Percentiles rank a stretch among this genome's conserved stretches.
These are phyloP conservation scores for Metalampra italica DNA, from an alignment of 2,888 invertebrate genomes.

Conservation along the genomic window DNA sequence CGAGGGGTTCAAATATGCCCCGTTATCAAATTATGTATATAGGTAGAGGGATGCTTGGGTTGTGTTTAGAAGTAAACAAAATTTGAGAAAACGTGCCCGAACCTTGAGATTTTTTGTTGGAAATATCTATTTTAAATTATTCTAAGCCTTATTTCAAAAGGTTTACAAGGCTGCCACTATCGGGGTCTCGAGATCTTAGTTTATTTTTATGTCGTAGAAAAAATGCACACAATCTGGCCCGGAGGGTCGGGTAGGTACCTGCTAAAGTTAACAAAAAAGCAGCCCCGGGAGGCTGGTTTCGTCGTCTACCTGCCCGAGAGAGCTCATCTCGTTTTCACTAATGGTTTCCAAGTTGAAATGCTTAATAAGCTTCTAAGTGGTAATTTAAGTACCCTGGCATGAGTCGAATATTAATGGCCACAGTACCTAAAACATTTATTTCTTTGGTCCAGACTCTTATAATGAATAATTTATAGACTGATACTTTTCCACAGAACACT, in stretches of 20 bases:
- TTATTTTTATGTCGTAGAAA: conserved; percentile 37
- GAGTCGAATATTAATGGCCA: conserved; percentile 59
- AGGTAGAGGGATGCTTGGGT: not conserved
- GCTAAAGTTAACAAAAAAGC: conserved; percentile 58
- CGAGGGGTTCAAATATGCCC: not conserved
- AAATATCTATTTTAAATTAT: conserved; percentile 8
- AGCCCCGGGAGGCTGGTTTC: conserved; percentile 49
- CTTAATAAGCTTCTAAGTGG: conserved; percentile 60
- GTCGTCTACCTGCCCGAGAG: conserved; percentile 60
- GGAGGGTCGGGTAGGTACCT: conserved; percentile 69
- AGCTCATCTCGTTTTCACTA: conserved; percentile 58
- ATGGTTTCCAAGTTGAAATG: conserved; percentile 57
- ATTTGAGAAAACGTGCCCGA: not conserved
- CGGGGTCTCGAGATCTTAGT: conserved; percentile 12
- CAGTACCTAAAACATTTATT: conserved; percentile 24
- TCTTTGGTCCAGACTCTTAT: conserved; percentile 33
- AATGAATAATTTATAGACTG: conserved; percentile 61
- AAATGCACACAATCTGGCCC: conserved; percentile 46
- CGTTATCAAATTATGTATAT: not conserved
- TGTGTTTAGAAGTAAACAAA: not conserved
- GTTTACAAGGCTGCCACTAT: conserved; percentile 8
- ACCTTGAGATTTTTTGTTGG: not conserved
- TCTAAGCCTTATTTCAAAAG: conserved; percentile 25
- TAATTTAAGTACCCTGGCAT: conserved; percentile 51
- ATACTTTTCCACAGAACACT: conserved; percentile 27